Percentiles rank a stretch among this genome's conserved stretches.
Evolutionary conservation across 2,797 vertebrate genomes (phyloP).

Genomic region (Rhabdophis nuchalis): DNA sequence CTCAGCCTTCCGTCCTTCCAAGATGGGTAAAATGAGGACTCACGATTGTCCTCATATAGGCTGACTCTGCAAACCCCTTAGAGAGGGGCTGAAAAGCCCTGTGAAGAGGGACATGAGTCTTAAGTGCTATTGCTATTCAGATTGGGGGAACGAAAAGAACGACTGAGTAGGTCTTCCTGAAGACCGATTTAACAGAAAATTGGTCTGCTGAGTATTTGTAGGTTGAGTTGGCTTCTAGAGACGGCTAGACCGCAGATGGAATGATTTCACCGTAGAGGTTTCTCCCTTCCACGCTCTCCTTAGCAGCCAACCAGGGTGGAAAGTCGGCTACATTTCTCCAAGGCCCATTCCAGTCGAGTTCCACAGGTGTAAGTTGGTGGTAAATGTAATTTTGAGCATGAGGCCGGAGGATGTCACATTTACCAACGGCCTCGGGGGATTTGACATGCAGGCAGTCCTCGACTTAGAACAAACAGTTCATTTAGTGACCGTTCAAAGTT

Average conservation of each 20-base stretch:
- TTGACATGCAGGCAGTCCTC: neutral
- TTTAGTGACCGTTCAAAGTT: neutral
- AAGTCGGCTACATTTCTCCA: neutral
- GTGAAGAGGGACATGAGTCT: too few relatives aligned
- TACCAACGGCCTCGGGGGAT: neutral
- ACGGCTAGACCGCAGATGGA: neutral
- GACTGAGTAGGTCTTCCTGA: neutral
- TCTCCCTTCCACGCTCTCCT: neutral
- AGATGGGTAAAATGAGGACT: too few relatives aligned
- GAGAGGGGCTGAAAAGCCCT: too few relatives aligned
- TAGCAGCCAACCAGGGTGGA: neutral
- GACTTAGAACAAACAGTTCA: rapidly evolving
- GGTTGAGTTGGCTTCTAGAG: neutral
- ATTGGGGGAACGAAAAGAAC: too few relatives aligned
- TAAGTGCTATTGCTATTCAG: too few relatives aligned
- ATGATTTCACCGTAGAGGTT: too few relatives aligned
- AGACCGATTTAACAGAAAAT: neutral
- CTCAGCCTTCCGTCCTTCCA: too few relatives aligned
- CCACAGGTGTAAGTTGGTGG: neutral
- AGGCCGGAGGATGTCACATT: neutral
- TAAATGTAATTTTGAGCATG: neutral
- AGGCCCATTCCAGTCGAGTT: neutral
- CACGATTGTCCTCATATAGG: too few relatives aligned
- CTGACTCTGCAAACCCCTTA: too few relatives aligned
- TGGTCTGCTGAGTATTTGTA: neutral